Percentiles rank a stretch among this genome's conserved stretches.
Evolutionary conservation across 2,888 invertebrate species (phyloP).

Genomic region (Dorcus hopei): DNA sequence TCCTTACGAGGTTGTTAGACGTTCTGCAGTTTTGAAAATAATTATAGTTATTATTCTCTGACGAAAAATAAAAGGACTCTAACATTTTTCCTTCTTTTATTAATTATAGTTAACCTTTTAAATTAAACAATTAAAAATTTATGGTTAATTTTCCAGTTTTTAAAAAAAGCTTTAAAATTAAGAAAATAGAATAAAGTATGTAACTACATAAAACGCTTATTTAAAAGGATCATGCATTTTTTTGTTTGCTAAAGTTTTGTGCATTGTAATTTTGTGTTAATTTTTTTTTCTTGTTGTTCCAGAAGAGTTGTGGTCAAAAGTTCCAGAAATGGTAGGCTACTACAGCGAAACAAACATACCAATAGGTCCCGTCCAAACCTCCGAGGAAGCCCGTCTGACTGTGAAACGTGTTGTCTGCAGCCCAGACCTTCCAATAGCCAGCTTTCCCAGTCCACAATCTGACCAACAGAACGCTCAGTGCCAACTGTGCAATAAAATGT

Average conservation of each 20-base stretch:
- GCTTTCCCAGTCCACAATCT: slow-evolving; percentile 27
- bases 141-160: too few species aligned
- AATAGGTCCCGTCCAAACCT: slow-evolving; percentile 42
- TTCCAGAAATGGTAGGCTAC: slow-evolving; percentile 52
- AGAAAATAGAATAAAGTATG: too few species aligned
- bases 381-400: slow-evolving; percentile 36
- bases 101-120: too few species aligned
- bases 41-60: too few species aligned
- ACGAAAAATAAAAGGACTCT: too few species aligned
- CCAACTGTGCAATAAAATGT: slow-evolving; percentile 48
- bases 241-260: background rate
- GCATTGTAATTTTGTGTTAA: background rate
- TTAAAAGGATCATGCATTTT: too few species aligned
- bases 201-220: too few species aligned
- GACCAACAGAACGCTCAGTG: slow-evolving; percentile 32
- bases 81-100: too few species aligned
- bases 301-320: slow-evolving; percentile 48
- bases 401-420: slow-evolving; percentile 59
- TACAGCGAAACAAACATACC: slow-evolving; percentile 49
- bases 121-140: too few species aligned
- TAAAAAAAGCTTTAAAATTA: too few species aligned
- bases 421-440: slow-evolving; percentile 55
- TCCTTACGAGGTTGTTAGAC: too few species aligned
- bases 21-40: too few species aligned
- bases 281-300: slow-evolving; percentile 40